Evolutionary conservation across 2,797 vertebrate genomes (phyloP).

Genomic region (Xiphophorus birchmanni): DNA sequence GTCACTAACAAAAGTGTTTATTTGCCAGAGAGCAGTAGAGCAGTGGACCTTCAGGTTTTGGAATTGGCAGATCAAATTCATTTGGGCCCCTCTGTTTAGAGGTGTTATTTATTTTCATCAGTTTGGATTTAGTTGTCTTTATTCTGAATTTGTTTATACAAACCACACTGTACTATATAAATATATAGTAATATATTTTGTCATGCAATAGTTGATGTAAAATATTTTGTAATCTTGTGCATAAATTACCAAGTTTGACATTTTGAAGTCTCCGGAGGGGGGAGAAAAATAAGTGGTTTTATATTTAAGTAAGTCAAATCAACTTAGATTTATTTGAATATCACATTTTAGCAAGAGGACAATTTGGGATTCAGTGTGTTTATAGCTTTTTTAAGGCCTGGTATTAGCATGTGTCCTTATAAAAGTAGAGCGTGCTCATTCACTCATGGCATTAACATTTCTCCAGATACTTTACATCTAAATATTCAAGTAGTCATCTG

Average conservation of each 20-base stretch:
- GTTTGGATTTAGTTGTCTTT: conserved; percentile 26
- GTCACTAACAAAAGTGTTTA: conserved; percentile 58
- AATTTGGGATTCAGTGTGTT: background rate
- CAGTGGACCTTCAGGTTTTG: conserved; percentile 41
- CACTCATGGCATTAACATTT: background rate
- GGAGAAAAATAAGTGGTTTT: background rate
- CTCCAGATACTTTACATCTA: background rate
- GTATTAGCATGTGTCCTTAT: background rate
- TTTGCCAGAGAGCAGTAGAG: conserved; percentile 57
- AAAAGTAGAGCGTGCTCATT: background rate
- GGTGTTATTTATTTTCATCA: conserved; percentile 49
- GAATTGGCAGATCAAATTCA: conserved; percentile 52
- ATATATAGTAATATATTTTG: conserved; percentile 9
- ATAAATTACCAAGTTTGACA: background rate
- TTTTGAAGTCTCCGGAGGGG: background rate
- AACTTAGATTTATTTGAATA: no score
- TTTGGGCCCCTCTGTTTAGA: conserved; percentile 53
- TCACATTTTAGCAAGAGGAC: no score
- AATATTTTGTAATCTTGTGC: background rate
- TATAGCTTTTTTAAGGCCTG: background rate
- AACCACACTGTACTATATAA: background rate
- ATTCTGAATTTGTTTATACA: conserved; percentile 26
- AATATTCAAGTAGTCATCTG: background rate
- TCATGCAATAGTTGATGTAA: conserved; percentile 11
- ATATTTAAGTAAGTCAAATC: no score